These are phyloP conservation scores for Fistularia tabacaria DNA, from an alignment of 2,797 vertebrate genomes.

Conservation along the genomic window DNA sequence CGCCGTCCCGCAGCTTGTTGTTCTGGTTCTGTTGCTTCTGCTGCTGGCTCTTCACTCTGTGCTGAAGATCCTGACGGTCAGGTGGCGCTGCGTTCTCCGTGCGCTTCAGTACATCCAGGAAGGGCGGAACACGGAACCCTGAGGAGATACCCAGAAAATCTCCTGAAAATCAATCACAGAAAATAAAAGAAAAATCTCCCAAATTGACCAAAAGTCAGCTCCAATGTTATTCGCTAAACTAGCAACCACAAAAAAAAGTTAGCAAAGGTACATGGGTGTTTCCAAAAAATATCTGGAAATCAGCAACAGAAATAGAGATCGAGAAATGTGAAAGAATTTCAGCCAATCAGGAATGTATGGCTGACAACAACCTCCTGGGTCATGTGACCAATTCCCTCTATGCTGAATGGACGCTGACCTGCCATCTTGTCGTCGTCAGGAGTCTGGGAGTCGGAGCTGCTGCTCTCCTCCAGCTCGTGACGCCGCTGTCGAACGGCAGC, in stretches of 20 bases:
- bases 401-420: constrained; percentile 51
- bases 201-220: no score
- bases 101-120: constrained; percentile 47
- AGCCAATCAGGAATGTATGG: no score
- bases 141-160: not conserved
- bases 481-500: constrained; percentile 72
- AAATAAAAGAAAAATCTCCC: no score
- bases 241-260: no score
- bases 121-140: constrained; percentile 45
- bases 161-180: no score
- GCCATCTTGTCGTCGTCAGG: constrained; percentile 81
- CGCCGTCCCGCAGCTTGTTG: constrained; percentile 15
- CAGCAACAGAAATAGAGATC: no score
- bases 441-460: constrained; percentile 88
- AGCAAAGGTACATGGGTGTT: no score
- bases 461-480: constrained; percentile 83
- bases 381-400: not conserved
- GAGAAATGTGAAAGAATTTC: no score
- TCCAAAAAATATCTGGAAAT: no score
- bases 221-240: no score
- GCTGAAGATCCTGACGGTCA: constrained; percentile 30
- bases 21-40: constrained; percentile 39
- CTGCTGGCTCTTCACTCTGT: constrained; percentile 34
- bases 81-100: constrained; percentile 4
- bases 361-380: not conserved